Base-by-base conservation (phyloP, 2,797 vertebrate species). In the Podarcis lilfordi region DNA sequence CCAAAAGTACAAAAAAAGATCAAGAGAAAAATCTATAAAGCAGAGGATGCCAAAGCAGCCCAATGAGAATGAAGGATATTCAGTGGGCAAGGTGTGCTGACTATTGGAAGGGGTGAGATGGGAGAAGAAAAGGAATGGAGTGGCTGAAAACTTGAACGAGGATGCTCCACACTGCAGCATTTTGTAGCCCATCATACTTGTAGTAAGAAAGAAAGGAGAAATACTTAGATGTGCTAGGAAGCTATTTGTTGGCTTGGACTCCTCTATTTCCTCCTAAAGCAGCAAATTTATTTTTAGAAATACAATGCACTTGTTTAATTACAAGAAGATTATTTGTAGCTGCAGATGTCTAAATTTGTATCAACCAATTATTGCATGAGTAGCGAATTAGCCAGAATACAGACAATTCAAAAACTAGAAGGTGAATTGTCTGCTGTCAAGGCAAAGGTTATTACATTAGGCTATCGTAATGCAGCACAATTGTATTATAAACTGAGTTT, bases 401-500 rank as follows among this genome's bases (percentile, higher is more conserved):
- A 87, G 85, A 45, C 7, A 77, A 78, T 75, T 84, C 68, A 82
- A 81, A 71, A 84, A 85, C 75, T 1, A 45, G 80, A 71, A 89
- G 77, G 87, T 82, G 78, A 89, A 71, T 86, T 92, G 29, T 86
- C 91, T 35, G 21, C 59, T 8, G 74, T 92, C 8, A 83, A 87
- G 91, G 15, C 37, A 82, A 84, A 61, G 4, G 2, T 80, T 90
- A 88, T 69, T 87, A 69, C 85, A 64, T 95, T 93, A 92, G 32
- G 82, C 90, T 96, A 86, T 87, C 89, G 91, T 91, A 92, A 94
- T 91, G 79, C 40, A 84, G 66, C 45, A 91, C 1, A 40, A 92
- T 90, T 93, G 90, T 72, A 37, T 89, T 93, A 92, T 86, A 94
- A 83, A 86, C 81, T 89, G 87, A 94, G 93, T 96, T 92, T 23